Evolutionary conservation across 2,113 vertebrate species (phyloP).

Genomic region (Grallaria varia): DNA sequence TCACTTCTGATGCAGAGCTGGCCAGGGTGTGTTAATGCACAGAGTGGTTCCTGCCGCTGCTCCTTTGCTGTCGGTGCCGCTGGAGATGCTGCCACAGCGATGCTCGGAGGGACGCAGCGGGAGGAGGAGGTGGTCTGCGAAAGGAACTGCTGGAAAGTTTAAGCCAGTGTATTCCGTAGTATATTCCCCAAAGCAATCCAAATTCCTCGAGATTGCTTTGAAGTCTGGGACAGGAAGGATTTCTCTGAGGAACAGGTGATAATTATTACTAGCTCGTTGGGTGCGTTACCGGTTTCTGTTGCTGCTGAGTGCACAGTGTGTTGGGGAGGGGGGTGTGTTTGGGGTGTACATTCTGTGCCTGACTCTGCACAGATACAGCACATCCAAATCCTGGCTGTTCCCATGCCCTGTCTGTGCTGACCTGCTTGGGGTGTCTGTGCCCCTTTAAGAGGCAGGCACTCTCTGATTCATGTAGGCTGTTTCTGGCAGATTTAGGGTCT

Average conservation of each 20-base stretch:
- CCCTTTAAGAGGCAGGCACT: constrained; percentile 63
- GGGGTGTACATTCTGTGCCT: neutral
- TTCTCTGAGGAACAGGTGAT: neutral
- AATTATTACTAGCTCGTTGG: neutral
- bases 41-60: neutral
- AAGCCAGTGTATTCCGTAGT: neutral
- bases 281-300: neutral
- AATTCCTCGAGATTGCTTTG: neutral
- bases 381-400: neutral
- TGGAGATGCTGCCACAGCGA: neutral
- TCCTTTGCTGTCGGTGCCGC: fast-evolving
- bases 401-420: neutral
- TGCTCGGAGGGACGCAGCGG: neutral
- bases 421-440: neutral
- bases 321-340: neutral
- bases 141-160: constrained; percentile 15
- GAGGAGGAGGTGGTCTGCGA: neutral
- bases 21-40: neutral
- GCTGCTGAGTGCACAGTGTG: neutral
- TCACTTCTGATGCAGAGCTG: neutral
- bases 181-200: neutral
- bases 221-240: constrained; percentile 10
- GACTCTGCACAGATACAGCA: neutral
- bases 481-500: constrained; percentile 69
- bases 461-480: constrained; percentile 6